Evolutionary conservation across 1,140 invertebrate genomes (phyloP).

Genomic region (Dreissena polymorpha): DNA sequence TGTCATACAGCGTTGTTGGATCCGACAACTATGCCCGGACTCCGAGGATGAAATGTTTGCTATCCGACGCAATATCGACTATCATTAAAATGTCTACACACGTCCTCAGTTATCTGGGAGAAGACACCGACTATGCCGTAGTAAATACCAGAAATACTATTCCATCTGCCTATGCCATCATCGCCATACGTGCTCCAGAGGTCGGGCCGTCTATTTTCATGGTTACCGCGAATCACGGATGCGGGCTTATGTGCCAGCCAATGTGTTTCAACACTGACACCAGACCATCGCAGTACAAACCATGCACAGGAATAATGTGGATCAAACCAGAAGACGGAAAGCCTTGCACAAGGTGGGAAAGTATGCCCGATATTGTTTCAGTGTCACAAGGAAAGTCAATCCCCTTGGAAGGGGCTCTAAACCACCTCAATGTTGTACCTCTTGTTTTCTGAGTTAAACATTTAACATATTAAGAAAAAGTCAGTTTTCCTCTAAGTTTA

Average conservation of each 20-base stretch:
- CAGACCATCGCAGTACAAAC: neutral
- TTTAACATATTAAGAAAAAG: no score
- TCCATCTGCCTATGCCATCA: neutral
- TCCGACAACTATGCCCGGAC: neutral
- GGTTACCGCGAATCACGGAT: constrained; percentile 18
- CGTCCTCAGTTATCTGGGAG: constrained; percentile 20
- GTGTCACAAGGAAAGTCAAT: no score
- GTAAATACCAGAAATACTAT: neutral
- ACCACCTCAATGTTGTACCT: no score
- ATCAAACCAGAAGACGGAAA: neutral
- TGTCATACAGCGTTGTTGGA: neutral
- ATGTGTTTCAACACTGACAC: neutral
- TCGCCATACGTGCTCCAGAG: constrained; percentile 13
- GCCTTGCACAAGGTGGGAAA: neutral
- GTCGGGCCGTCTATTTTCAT: neutral
- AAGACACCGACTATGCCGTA: constrained; percentile 11
- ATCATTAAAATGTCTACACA: neutral
- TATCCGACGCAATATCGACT: constrained; percentile 9
- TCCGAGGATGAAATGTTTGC: neutral
- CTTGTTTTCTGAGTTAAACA: no score
- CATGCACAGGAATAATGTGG: constrained; percentile 16
- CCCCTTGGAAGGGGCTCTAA: no score
- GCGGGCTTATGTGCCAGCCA: constrained; percentile 14
- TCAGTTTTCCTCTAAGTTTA: no score
- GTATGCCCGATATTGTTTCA: no score